Evolutionary conservation across 2,797 vertebrate genomes (phyloP).

Genomic region (Mus minutoides): DNA sequence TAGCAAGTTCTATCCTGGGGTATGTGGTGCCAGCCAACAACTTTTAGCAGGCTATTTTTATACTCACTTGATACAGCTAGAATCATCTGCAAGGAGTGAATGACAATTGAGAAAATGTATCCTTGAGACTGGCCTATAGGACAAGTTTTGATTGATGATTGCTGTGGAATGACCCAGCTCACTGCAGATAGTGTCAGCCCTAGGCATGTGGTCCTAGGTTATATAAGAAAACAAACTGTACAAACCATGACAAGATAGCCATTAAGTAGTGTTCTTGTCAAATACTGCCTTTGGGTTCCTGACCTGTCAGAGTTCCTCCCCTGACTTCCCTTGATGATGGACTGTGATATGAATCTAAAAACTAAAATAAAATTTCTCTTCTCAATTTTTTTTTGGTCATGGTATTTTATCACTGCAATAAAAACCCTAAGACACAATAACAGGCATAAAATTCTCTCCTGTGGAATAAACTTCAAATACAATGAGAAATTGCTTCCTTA

Average conservation of each 20-base stretch:
- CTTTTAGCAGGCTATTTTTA: neutral
- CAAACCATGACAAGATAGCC: neutral
- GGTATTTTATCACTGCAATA: neutral
- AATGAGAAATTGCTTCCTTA: neutral
- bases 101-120: neutral
- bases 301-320: neutral
- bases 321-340: neutral
- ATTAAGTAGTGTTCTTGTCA: neutral
- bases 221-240: neutral
- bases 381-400: neutral
- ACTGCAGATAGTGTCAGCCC: neutral
- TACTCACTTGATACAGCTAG: neutral
- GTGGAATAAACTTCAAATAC: neutral
- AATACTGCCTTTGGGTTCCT: neutral
- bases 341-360: neutral
- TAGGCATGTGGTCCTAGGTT: neutral
- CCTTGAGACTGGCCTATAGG: too few relatives aligned
- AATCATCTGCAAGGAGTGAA: neutral
- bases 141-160: neutral
- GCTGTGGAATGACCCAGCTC: neutral
- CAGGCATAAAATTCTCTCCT: neutral
- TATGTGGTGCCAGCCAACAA: neutral
- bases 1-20: neutral
- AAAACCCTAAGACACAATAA: neutral
- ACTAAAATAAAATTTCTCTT: neutral